phyloP scores from a whole-genome alignment of 2,113 vertebrate genomes.

The Calidris pygmaea region DNA sequence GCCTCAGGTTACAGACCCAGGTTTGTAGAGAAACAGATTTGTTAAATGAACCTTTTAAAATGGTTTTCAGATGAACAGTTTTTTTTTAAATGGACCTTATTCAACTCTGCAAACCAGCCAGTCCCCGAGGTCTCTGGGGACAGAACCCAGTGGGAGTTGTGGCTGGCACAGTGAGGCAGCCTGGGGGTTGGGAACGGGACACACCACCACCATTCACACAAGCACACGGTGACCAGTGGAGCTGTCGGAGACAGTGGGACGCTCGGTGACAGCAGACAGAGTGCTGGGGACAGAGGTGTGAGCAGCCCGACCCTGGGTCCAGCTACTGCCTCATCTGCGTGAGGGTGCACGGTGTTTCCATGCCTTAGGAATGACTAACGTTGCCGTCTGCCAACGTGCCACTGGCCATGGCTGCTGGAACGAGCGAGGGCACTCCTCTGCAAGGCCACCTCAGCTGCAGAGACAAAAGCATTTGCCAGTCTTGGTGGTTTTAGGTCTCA shows the following conservation, averaged over 20 bases:
- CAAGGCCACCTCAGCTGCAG: background rate
- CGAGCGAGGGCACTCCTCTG: background rate
- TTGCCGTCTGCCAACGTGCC: background rate
- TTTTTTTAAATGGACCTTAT: no score
- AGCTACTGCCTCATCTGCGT: background rate
- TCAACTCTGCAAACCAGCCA: background rate
- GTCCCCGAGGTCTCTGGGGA: fast-evolving
- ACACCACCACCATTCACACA: background rate
- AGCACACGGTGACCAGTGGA: background rate
- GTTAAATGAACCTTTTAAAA: background rate
- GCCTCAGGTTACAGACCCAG: fast-evolving
- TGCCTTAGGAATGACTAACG: background rate
- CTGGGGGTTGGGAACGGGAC: background rate
- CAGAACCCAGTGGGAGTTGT: background rate
- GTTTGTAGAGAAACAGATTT: fast-evolving
- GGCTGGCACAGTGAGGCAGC: background rate
- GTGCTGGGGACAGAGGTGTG: background rate
- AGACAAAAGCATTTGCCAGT: background rate
- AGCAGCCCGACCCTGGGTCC: background rate
- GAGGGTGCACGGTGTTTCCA: background rate
- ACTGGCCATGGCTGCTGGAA: background rate
- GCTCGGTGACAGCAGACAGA: background rate
- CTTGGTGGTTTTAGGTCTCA: background rate
- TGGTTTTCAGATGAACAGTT: no score
- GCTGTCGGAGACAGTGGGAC: background rate